Evolutionary conservation across 2,888 invertebrate species (phyloP).

Genomic region (Patella pellucida): DNA sequence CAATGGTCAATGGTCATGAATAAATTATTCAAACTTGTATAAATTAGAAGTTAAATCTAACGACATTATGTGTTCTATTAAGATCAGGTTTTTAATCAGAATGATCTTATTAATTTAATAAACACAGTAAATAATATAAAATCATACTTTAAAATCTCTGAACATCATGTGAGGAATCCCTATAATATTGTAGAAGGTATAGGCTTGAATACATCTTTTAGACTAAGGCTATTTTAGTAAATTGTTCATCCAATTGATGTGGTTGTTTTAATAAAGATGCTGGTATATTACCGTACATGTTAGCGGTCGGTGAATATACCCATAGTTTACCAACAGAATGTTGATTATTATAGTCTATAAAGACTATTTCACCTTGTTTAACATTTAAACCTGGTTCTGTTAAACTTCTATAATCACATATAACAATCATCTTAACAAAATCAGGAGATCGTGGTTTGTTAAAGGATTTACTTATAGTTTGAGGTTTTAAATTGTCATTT

Average conservation of each 20-base stretch:
- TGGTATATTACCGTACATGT: slow-evolving; percentile 95
- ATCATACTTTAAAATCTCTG: too few relatives aligned
- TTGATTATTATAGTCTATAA: slow-evolving; percentile 88
- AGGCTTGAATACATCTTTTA: not conserved
- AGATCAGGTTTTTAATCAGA: too few relatives aligned
- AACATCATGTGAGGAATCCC: too few relatives aligned
- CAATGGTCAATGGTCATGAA: too few relatives aligned
- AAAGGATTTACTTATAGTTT: too few relatives aligned
- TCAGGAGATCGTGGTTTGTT: slow-evolving; percentile 11
- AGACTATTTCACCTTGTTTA: slow-evolving; percentile 93
- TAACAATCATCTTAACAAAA: slow-evolving; percentile 78
- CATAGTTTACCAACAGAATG: slow-evolving; percentile 87
- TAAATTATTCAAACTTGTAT: too few relatives aligned
- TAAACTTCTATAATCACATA: slow-evolving; percentile 96
- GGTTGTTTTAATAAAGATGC: not conserved
- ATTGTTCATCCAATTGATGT: not conserved
- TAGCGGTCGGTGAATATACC: slow-evolving; percentile 83
- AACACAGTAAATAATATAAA: too few relatives aligned
- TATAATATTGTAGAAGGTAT: too few relatives aligned
- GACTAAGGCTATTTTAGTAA: slow-evolving; percentile 1
- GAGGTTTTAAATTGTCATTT: too few relatives aligned
- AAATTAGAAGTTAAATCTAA: too few relatives aligned
- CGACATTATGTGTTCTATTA: too few relatives aligned
- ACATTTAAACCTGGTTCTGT: slow-evolving; percentile 93
- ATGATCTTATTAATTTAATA: too few relatives aligned